Evolutionary conservation across 2,113 vertebrate species (phyloP).

Genomic region (Xerus inauris): DNA sequence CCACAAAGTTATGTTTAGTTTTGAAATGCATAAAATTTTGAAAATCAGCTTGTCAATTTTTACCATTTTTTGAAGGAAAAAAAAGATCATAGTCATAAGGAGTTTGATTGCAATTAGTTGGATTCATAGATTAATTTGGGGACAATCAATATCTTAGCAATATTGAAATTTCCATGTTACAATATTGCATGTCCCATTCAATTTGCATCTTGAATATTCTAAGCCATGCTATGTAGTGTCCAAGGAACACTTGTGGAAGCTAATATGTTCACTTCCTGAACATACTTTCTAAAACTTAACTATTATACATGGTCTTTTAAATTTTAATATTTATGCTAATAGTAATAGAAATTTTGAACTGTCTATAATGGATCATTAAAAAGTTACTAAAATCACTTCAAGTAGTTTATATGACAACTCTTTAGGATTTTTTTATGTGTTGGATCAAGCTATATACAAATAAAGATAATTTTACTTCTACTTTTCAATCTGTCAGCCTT

Average conservation of each 20-base stretch:
- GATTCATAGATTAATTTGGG: not conserved
- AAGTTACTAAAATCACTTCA: not conserved
- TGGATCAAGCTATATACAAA: not conserved
- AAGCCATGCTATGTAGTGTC: not conserved
- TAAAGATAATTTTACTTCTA: not conserved
- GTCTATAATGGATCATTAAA: not conserved
- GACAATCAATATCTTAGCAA: not conserved
- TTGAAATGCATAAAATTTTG: not conserved
- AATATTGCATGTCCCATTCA: not conserved
- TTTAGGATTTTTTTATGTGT: not conserved
- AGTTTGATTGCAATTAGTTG: not conserved
- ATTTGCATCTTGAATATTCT: conserved; percentile 3
- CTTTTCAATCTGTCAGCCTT: not conserved
- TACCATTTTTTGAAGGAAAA: not conserved
- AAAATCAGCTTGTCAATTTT: not conserved
- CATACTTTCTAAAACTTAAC: conserved; percentile 16
- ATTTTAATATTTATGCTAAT: conserved; percentile 13
- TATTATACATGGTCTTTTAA: not conserved
- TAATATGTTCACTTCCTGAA: not conserved
- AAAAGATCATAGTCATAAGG: not conserved
- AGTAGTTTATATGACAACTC: not conserved
- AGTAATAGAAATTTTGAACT: not conserved
- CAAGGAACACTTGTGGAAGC: too few relatives aligned
- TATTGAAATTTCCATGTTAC: not conserved
- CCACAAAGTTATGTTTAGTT: not conserved